Conservation (phyloP, 2,113 vertebrate species). For the Oreochromis niloticus region DNA sequence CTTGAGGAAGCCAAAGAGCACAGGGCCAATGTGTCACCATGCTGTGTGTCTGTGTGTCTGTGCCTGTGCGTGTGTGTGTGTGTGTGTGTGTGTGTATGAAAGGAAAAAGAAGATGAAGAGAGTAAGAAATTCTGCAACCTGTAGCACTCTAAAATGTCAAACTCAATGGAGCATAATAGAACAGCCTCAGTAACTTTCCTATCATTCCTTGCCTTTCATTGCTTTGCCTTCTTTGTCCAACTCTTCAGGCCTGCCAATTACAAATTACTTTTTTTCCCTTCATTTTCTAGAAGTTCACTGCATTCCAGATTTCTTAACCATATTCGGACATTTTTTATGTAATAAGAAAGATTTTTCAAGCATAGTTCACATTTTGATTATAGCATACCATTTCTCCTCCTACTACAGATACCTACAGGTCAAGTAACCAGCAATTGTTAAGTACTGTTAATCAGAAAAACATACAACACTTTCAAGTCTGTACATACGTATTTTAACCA, state of each 20-base stretch:
- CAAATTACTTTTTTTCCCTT: neutral
- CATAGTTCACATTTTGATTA: neutral
- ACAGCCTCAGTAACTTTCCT: neutral
- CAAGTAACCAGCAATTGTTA: neutral
- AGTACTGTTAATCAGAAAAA: neutral
- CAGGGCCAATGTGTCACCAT: constrained; percentile 1
- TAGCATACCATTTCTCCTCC: neutral
- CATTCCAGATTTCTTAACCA: neutral
- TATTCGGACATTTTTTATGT: neutral
- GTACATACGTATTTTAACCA: neutral
- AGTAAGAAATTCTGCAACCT: neutral
- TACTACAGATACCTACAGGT: neutral
- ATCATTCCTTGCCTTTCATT: neutral
- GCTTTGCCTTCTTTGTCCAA: neutral
- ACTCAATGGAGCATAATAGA: neutral
- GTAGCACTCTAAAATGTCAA: constrained; percentile 1
- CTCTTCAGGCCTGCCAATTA: neutral
- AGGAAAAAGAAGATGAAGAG: neutral
- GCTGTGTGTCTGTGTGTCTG: neutral
- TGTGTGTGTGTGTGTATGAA: neutral
- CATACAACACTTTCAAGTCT: neutral
- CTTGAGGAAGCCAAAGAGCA: neutral
- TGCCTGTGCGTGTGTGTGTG: neutral
- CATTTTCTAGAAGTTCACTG: neutral
- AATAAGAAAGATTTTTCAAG: neutral